phyloP scores from a whole-genome alignment of 2,888 invertebrate genomes.

The Campaea margaritaria region DNA sequence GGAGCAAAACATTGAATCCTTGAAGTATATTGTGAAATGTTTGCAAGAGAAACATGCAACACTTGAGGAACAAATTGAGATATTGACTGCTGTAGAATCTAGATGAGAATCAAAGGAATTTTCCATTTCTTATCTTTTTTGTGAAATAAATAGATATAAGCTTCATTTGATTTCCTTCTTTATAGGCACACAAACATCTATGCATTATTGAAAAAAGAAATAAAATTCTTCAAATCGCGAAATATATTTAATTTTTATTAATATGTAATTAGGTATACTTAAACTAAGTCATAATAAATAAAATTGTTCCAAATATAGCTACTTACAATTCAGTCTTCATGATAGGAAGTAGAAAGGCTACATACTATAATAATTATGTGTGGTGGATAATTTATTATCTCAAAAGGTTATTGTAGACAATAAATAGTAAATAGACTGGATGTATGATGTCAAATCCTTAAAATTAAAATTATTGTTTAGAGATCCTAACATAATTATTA shows the following conservation, averaged over 20 bases:
- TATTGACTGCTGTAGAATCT: conserved; percentile 74
- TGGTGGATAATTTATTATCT: neutral
- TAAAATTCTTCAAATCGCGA: too few relatives aligned
- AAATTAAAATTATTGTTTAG: too few relatives aligned
- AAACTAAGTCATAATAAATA: neutral
- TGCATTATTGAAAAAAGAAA: too few relatives aligned
- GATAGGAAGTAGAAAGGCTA: conserved; percentile 8
- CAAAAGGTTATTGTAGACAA: too few relatives aligned
- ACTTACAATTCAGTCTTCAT: conserved; percentile 44
- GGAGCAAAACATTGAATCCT: conserved; percentile 66
- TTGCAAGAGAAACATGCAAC: conserved; percentile 78
- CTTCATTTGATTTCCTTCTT: too few relatives aligned
- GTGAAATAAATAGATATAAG: too few relatives aligned
- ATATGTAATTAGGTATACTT: neutral
- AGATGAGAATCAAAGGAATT: conserved; percentile 53
- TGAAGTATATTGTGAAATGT: conserved; percentile 75
- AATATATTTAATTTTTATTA: too few relatives aligned
- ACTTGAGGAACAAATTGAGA: conserved; percentile 78
- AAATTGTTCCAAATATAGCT: neutral
- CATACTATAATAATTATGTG: neutral
- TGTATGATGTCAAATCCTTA: too few relatives aligned
- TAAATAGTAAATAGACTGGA: too few relatives aligned
- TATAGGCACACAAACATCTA: too few relatives aligned
- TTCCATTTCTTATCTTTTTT: neutral
- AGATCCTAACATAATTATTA: neutral